Evolutionary conservation across 2,888 invertebrate species (phyloP).

Genomic region (Ferdinandea cuprea): DNA sequence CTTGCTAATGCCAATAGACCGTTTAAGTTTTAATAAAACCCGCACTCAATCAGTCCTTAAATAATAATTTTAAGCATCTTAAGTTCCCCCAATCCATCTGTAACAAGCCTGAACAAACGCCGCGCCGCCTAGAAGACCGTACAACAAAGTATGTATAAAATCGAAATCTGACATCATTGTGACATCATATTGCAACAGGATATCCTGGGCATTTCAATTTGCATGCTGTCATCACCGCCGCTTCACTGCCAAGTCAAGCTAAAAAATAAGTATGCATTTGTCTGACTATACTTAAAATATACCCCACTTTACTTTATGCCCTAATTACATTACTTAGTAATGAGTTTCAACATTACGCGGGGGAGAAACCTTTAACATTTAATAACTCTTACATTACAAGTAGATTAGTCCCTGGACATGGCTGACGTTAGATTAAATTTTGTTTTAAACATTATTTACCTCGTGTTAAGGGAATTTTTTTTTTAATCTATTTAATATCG

Average conservation of each 20-base stretch:
- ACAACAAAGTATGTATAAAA: no score
- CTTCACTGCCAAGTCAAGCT: no score
- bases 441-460: neutral
- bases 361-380: conserved; percentile 36
- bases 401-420: neutral
- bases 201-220: conserved; percentile 9
- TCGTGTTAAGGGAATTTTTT: neutral
- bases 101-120: no score
- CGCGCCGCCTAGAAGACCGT: no score
- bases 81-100: no score
- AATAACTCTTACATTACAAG: conserved; percentile 37
- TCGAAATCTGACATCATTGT: neutral
- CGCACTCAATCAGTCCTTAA: no score
- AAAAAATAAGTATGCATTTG: no score
- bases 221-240: conserved; percentile 12
- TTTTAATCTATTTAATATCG: no score
- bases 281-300: conserved; percentile 25
- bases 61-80: no score
- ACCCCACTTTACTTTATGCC: conserved; percentile 29
- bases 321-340: conserved; percentile 63
- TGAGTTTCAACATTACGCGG: conserved; percentile 5
- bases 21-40: no score
- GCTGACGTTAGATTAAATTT: neutral
- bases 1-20: no score
- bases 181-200: neutral